These are phyloP conservation scores for Siniperca knerii DNA, from an alignment of 2,113 vertebrate species.

Conservation along the genomic window DNA sequence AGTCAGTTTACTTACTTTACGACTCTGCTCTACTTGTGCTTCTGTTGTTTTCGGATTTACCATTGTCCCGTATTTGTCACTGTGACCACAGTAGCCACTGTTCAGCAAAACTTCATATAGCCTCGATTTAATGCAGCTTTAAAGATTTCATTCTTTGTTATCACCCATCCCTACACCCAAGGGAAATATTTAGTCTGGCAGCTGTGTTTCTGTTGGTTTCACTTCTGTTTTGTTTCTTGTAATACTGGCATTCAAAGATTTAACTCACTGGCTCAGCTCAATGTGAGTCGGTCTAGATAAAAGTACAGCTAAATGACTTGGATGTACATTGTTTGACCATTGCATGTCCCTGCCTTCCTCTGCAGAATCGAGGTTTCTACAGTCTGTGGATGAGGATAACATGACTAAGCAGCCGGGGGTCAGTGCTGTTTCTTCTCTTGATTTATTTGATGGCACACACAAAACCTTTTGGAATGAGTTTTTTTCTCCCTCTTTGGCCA, in stretches of 20 bases:
- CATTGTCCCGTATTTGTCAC: no score
- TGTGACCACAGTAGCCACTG: no score
- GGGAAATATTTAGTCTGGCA: not conserved
- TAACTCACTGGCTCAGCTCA: not conserved
- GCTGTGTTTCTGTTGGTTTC: not conserved
- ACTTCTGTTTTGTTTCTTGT: not conserved
- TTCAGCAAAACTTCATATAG: no score
- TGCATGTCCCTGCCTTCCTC: constrained; percentile 16
- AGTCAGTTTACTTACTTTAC: not conserved
- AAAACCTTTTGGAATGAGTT: not conserved
- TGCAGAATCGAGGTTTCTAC: constrained; percentile 94
- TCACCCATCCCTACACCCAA: not conserved
- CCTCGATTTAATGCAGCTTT: not conserved
- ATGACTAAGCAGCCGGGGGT: constrained; percentile 99
- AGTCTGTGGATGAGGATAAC: constrained; percentile 94
- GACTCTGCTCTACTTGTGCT: no score
- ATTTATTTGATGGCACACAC: not conserved
- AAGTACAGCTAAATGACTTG: not conserved
- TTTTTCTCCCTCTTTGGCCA: not conserved
- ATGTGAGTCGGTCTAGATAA: not conserved
- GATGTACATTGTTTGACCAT: not conserved
- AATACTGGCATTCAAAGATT: not conserved
- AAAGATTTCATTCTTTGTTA: not conserved
- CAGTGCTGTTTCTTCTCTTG: constrained; percentile 63
- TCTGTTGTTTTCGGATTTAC: not conserved